A percentile compares a stretch with the other conserved stretches of the same genome.
Conservation (phyloP, 2,888 invertebrate species). For the Plagodis dolabraria region DNA sequence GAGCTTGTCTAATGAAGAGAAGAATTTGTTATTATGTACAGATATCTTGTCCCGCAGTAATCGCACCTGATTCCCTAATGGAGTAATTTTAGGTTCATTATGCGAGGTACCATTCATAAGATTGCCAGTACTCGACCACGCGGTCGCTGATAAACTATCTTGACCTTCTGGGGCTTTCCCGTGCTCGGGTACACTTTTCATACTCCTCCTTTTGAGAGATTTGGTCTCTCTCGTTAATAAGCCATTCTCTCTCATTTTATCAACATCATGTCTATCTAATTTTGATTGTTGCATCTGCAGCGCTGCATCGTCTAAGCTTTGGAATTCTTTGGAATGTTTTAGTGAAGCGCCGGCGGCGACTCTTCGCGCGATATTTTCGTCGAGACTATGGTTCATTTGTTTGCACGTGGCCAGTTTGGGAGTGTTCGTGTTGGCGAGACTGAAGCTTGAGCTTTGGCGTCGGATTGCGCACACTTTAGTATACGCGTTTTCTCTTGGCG, state of each 20-base stretch:
- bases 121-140: conserved; percentile 67
- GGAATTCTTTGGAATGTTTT: conserved; percentile 86
- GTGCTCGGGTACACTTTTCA: conserved; percentile 74
- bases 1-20: conserved; percentile 85
- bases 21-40: conserved; percentile 78
- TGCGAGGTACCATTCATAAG: conserved; percentile 67
- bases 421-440: conserved; percentile 85
- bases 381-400: conserved; percentile 90
- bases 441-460: conserved; percentile 92
- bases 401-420: conserved; percentile 83
- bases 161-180: conserved; percentile 52
- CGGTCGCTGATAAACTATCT: conserved; percentile 40
- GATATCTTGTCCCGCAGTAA: conserved; percentile 74
- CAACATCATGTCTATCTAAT: conserved; percentile 52
- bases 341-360: conserved; percentile 64
- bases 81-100: conserved; percentile 59
- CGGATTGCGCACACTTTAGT: conserved; percentile 95
- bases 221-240: conserved; percentile 53
- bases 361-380: conserved; percentile 86
- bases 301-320: conserved; percentile 88
- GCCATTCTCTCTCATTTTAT: conserved; percentile 51
- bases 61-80: conserved; percentile 74
- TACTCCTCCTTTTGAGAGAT: conserved; percentile 53
- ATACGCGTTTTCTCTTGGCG: conserved; percentile 93
- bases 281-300: conserved; percentile 60